Evolutionary conservation across 1,140 invertebrate species (phyloP).

Genomic region (Drosophila tristis): DNA sequence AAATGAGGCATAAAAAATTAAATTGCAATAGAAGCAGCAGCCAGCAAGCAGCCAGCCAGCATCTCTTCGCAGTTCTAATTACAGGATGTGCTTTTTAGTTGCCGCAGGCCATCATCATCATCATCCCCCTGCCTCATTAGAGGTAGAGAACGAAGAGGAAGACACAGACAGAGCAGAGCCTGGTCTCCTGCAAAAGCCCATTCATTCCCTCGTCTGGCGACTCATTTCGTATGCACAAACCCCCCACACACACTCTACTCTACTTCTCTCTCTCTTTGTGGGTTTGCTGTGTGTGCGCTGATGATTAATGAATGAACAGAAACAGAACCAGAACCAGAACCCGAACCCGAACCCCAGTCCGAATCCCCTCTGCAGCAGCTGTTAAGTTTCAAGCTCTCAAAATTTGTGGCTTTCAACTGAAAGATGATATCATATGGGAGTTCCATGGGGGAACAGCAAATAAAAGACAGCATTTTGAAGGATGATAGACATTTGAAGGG

Average conservation of each 20-base stretch:
- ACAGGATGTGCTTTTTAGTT: slow-evolving; percentile 57
- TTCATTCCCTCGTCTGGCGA: too few species aligned
- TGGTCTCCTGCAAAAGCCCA: slow-evolving; percentile 2
- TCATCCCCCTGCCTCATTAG: slow-evolving; percentile 14
- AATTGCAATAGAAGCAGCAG: slow-evolving; percentile 38
- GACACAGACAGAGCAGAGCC: slow-evolving; percentile 48
- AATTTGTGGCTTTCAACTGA: slow-evolving; percentile 29
- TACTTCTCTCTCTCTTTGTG: too few species aligned
- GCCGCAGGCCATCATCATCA: slow-evolving; percentile 38
- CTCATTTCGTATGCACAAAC: too few species aligned
- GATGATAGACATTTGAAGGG: slow-evolving; percentile 7
- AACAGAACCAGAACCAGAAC: slow-evolving; percentile 10
- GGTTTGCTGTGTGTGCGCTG: neutral
- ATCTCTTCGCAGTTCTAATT: slow-evolving; percentile 34
- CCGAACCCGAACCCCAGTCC: slow-evolving; percentile 12
- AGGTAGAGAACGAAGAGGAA: slow-evolving; percentile 10
- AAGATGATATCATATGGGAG: slow-evolving; percentile 43
- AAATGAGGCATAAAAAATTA: slow-evolving; percentile 39
- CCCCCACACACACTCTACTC: too few species aligned
- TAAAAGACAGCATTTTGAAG: neutral
- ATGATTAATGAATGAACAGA: slow-evolving; percentile 51
- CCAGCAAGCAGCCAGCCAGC: slow-evolving; percentile 1
- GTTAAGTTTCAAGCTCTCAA: slow-evolving; percentile 26
- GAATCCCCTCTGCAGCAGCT: slow-evolving; percentile 21
- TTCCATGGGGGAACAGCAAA: slow-evolving; percentile 10